These are phyloP conservation scores for Drosophila ochracea DNA, from an alignment of 2,888 invertebrate genomes.

Conservation along the genomic window DNA sequence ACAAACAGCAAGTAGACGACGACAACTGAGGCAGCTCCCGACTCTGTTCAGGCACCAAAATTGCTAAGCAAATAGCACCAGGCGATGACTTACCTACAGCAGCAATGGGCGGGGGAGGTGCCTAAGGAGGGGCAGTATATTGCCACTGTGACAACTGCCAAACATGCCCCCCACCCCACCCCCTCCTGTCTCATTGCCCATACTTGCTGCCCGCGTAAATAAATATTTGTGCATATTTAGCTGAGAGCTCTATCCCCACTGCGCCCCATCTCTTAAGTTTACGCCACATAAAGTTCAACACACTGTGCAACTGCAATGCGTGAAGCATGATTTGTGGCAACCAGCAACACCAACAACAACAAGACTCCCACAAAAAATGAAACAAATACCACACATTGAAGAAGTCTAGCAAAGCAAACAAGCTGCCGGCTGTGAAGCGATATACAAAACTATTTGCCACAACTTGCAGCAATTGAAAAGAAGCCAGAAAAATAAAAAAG, in stretches of 20 bases:
- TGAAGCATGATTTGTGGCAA: conserved; percentile 63
- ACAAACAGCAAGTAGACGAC: conserved; percentile 16
- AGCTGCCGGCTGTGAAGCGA: conserved; percentile 61
- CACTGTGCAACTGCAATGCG: conserved; percentile 67
- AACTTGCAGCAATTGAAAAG: conserved; percentile 64
- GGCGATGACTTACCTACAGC: conserved; percentile 42
- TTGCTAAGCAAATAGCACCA: conserved; percentile 68
- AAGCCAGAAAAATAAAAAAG: conserved; percentile 21
- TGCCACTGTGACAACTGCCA: conserved; percentile 43
- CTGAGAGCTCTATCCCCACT: conserved; percentile 10
- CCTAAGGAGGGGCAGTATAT: neutral
- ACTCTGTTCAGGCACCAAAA: conserved; percentile 52
- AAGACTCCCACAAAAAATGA: conserved; percentile 19
- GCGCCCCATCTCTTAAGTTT: conserved; percentile 5
- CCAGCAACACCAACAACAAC: conserved; percentile 23
- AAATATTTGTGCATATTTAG: conserved; percentile 79
- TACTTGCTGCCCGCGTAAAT: conserved; percentile 55
- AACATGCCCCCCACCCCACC: conserved; percentile 22
- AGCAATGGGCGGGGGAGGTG: neutral
- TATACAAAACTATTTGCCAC: conserved; percentile 74
- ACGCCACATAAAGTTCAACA: conserved; percentile 67
- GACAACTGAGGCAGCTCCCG: conserved; percentile 11
- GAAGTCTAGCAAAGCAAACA: conserved; percentile 61
- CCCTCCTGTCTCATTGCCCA: neutral
- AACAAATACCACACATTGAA: conserved; percentile 28